Conservation (phyloP, 2,113 vertebrate species). For the Corapipo altera region DNA sequence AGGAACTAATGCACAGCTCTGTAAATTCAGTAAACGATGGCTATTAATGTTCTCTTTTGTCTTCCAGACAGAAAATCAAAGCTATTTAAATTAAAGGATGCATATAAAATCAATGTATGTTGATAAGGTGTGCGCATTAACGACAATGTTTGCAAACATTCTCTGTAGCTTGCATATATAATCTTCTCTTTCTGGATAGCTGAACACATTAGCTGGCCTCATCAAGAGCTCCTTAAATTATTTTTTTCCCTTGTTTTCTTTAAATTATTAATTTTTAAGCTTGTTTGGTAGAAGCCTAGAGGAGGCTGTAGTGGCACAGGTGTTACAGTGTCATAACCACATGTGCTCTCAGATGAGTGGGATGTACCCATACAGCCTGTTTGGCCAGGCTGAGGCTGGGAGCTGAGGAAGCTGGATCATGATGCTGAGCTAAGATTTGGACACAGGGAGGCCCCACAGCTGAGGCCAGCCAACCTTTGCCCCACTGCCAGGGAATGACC, state of each 20-base stretch:
- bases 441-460: not conserved
- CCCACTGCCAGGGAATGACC: not conserved
- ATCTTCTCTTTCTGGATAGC: slow-evolving; percentile 7
- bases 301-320: not conserved
- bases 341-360: not conserved
- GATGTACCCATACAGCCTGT: not conserved
- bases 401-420: not conserved
- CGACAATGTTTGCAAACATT: slow-evolving; percentile 59
- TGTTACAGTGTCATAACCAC: accelerated
- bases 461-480: not conserved
- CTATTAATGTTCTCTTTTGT: slow-evolving; percentile 73
- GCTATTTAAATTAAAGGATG: slow-evolving; percentile 75
- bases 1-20: slow-evolving; percentile 61
- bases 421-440: not conserved
- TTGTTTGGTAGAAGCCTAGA: not conserved
- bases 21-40: slow-evolving; percentile 66
- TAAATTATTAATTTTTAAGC: not conserved
- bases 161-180: slow-evolving; percentile 28
- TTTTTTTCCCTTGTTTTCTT: not conserved
- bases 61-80: slow-evolving; percentile 79
- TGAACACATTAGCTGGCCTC: not conserved
- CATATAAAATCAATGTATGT: slow-evolving; percentile 71
- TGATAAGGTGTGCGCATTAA: slow-evolving; percentile 67
- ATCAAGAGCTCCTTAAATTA: not conserved
- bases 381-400: not conserved